Evolutionary conservation across 2,888 invertebrate species (phyloP).

Genomic region (Dolichomitus sp.): DNA sequence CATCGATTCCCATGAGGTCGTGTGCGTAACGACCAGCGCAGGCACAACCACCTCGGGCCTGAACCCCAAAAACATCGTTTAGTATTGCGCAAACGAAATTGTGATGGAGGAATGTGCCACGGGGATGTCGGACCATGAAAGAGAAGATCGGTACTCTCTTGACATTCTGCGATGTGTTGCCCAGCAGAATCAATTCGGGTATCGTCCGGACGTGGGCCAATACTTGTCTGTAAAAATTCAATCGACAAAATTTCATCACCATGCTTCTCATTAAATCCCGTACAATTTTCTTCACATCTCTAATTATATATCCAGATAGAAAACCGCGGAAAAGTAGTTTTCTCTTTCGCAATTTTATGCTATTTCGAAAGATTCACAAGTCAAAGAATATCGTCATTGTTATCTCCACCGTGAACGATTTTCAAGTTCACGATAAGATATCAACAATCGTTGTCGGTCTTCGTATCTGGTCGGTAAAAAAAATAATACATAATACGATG

Average conservation of each 20-base stretch:
- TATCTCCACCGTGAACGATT: background rate
- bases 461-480: background rate
- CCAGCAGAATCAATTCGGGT: constrained; percentile 93
- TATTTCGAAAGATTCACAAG: background rate
- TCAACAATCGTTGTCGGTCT: background rate
- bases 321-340: background rate
- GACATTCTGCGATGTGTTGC: constrained; percentile 90
- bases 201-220: constrained; percentile 92
- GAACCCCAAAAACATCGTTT: constrained; percentile 97
- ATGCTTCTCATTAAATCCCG: background rate
- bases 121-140: constrained; percentile 93
- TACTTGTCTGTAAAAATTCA: constrained; percentile 90
- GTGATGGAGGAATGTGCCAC: constrained; percentile 95
- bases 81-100: constrained; percentile 95
- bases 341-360: too few relatives aligned
- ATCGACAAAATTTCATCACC: constrained; percentile 9
- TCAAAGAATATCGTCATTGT: background rate
- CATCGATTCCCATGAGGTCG: constrained; percentile 94
- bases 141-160: constrained; percentile 94
- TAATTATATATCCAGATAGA: background rate
- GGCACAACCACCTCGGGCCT: constrained; percentile 93
- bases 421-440: constrained; percentile 26
- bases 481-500: background rate
- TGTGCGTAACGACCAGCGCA: constrained; percentile 95
- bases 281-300: background rate